Base-by-base conservation (phyloP, 2,888 invertebrate genomes). In the Pseudanteris insignis region DNA sequence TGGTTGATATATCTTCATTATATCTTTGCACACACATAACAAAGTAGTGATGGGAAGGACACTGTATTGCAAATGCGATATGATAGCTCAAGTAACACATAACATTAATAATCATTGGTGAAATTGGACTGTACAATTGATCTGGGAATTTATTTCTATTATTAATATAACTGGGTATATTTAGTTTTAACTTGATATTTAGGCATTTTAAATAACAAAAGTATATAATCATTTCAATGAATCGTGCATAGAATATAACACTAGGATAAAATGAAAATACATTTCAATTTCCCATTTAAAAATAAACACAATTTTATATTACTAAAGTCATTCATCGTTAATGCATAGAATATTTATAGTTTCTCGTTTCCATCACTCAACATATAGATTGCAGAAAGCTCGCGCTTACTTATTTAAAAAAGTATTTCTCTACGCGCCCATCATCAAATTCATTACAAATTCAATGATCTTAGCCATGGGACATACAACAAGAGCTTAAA, bases 341-440 rank as follows among this genome's bases (percentile, higher is more conserved):
- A 25, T 13, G 6, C 10, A 15, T 10, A 10, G 9, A 12, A 40
- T 34, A 38, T 28, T 47, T 37, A 30, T 38, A 51, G 28, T 24
- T 46, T 30, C 38, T 58, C 44, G 46, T 46, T 58, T 32, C 28
- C 51, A 51, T 59, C 51, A 46, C 18, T 50, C 28, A 44, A 76
- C 76, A 77, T 75, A 69, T 69, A 73, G 68, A 71, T 72, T 65
- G 71, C 70, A 68, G 66, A 68, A 69, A 71, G 65, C 68, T 71
- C 71, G 74, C 66, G 73, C 75, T 76, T 74, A 18, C 6, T 18
- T 3, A 18, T 18, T 18, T 18, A 18, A n/a, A n/a, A n/a, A n/a
- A n/a, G n/a, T n/a, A n/a, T n/a, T 18, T 18, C 18, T 18, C 18
- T 4, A 18, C 18, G 18, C 6, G 4, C 6, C 6, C 18, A 18